Base-by-base conservation (phyloP, 2,888 invertebrate genomes). In the Salticus scenicus region DNA sequence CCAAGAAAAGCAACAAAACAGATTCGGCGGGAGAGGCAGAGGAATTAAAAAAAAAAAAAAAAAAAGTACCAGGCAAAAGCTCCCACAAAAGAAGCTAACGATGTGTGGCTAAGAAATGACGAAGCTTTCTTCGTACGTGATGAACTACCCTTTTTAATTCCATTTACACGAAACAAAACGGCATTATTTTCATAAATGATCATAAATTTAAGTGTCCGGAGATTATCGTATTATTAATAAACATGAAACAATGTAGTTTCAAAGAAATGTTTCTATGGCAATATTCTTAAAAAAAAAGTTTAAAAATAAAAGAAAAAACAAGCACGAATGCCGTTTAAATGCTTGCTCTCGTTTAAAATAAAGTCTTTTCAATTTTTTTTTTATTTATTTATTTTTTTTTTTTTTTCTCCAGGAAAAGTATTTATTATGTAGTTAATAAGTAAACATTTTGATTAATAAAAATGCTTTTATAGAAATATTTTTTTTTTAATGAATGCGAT, bases 1-100 rank as follows among this genome's bases (percentile, higher is more conserved):
- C 83, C 83, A 84, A 84, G 77, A 84, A 77, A 78, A 67, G 77
- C 73, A 67, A 37, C 57, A 77, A 84, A 73, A 28, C 20, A 33
- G 33, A 70, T 30, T 33, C 24, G 31, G 67, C 24, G 27, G 24
- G 28, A n/a, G 12, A 10, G 33, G 63, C 37, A 30, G 10, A 42
- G 47, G 47, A 47, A 76, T 66, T 66, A 76, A 67, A 47, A 37
- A 37, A 37, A 7, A 37, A 37, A 37, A 37, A 37, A 37, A 37
- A 37, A 37, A 37, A 37, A 7, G 37, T 10, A 37, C 10, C 10
- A 24, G 24, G 24, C 47, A 47, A 47, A 5, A 24, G 20, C 20
- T 20, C 24, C 57, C 57, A 57, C 57, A 57, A 78, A 78, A 47
- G 28, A 71, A 33, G 71, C 63, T 78, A 78, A 78, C 78, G 78